phyloP scores from a whole-genome alignment of 2,113 vertebrate genomes.

The Mesembrinibis cayennensis region DNA sequence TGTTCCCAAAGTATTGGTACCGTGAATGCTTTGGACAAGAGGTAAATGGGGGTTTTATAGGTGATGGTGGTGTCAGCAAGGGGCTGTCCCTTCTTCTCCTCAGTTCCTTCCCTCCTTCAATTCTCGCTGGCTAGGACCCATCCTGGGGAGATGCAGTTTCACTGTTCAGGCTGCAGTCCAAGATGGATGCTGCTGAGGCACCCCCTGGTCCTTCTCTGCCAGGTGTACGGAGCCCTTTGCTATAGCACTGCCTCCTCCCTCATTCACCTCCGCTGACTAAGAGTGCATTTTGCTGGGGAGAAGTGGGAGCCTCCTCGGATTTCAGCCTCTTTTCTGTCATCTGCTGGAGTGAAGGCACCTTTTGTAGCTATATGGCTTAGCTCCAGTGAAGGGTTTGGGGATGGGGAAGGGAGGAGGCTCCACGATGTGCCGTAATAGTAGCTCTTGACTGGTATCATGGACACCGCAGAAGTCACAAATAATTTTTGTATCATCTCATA shows the following conservation, averaged over 20 bases:
- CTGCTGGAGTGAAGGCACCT: neutral
- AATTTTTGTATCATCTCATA: neutral
- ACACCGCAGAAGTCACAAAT: neutral
- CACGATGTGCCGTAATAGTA: neutral
- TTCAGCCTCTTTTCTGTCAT: neutral
- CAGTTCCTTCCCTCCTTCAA: neutral
- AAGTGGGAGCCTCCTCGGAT: neutral
- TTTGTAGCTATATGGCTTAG: neutral
- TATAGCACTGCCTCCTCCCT: neutral
- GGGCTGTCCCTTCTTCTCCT: neutral
- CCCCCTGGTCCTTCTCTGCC: neutral
- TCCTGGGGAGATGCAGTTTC: neutral
- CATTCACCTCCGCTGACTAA: neutral
- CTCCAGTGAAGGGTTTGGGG: neutral
- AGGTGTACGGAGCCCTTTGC: neutral
- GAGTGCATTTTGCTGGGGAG: neutral
- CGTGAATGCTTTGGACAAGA: neutral
- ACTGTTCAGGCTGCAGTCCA: rapidly evolving
- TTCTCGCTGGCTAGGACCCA: neutral
- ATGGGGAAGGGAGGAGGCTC: neutral
- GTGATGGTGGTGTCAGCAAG: neutral
- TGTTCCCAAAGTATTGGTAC: neutral
- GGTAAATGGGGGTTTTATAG: neutral
- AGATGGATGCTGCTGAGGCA: neutral
- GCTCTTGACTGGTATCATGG: neutral